phyloP scores from a whole-genome alignment of 2,113 vertebrate genomes.

The Lepus europaeus region DNA sequence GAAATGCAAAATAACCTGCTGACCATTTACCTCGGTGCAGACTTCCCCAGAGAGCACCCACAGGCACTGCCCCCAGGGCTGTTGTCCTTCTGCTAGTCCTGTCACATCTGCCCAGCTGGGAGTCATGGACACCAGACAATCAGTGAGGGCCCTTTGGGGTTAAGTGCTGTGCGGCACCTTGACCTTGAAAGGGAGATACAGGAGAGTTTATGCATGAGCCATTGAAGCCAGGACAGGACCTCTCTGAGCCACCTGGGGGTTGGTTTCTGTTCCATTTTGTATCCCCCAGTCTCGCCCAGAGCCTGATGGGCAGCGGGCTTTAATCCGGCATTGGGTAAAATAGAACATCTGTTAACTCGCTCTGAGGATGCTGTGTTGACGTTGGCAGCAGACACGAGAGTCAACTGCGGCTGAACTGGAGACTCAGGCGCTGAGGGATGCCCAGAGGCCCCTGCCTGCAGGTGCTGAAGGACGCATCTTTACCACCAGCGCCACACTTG shows the following conservation, averaged over 20 bases:
- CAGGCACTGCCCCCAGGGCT: neutral
- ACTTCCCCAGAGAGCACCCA: neutral
- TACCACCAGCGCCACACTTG: neutral
- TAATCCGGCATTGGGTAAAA: neutral
- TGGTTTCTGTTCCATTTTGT: neutral
- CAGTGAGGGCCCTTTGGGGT: neutral
- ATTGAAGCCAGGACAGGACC: neutral
- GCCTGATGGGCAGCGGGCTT: neutral
- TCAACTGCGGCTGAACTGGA: neutral
- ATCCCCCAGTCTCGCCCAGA: neutral
- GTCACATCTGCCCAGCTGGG: neutral
- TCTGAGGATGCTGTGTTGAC: neutral
- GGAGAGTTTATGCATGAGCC: neutral
- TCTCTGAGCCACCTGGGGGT: neutral
- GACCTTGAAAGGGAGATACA: neutral
- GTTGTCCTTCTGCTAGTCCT: neutral
- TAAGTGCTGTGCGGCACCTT: neutral
- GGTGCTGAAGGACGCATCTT: neutral
- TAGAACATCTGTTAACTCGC: neutral
- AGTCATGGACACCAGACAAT: neutral
- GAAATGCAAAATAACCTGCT: neutral
- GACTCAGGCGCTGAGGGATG: neutral
- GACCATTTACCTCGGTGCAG: neutral
- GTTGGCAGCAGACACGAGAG: neutral
- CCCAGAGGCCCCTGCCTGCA: rapidly evolving